Percentiles rank a stretch among this genome's conserved stretches.
These are phyloP conservation scores for Hirtodrosophila histrioides DNA, from an alignment of 2,888 invertebrate genomes.

Conservation along the genomic window DNA sequence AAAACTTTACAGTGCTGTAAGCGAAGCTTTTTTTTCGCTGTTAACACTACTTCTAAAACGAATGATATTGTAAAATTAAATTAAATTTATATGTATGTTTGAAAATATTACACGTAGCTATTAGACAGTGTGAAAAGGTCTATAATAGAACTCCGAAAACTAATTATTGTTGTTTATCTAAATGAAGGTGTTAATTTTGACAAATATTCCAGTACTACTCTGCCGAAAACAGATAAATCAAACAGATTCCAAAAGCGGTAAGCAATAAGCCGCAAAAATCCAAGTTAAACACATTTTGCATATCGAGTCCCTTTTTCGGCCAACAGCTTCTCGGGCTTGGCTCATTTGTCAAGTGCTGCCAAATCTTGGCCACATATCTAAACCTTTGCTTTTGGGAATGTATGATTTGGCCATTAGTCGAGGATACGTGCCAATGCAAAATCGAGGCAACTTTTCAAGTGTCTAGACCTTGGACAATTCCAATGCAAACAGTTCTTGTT, in stretches of 20 bases:
- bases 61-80: no score
- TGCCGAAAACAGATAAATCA: no score
- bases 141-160: no score
- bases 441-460: constrained; percentile 56
- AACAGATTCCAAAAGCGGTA: no score
- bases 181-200: not conserved
- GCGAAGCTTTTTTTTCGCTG: no score
- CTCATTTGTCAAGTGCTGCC: constrained; percentile 63
- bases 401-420: constrained; percentile 56
- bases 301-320: constrained; percentile 29
- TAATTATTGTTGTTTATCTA: no score
- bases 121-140: no score
- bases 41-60: no score
- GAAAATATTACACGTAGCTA: no score
- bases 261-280: not conserved
- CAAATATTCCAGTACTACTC: no score
- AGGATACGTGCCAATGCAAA: constrained; percentile 56
- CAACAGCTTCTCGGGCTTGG: constrained; percentile 17
- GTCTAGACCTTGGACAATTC: constrained; percentile 44
- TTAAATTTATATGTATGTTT: no score
- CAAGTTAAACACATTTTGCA: constrained; percentile 27
- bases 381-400: constrained; percentile 24
- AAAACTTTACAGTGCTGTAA: no score
- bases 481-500: constrained; percentile 34
- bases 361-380: constrained; percentile 47